phyloP scores from a whole-genome alignment of 2,888 invertebrate species.

The Cosmorhoe ocellata region DNA sequence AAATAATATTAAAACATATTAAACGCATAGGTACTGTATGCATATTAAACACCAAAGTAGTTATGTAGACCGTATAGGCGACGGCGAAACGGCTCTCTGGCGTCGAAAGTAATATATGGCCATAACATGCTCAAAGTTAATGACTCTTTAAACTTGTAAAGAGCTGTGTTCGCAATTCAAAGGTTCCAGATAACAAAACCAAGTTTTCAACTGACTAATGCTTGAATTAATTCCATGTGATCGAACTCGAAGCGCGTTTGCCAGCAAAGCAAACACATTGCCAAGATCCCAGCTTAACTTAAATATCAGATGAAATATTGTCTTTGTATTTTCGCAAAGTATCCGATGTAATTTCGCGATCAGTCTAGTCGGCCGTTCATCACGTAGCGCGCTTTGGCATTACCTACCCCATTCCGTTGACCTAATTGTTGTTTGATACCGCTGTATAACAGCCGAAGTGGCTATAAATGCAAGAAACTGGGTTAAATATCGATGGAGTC shows the following conservation, averaged over 20 bases:
- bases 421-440: conserved; percentile 75
- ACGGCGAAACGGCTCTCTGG: too few relatives aligned
- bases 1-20: too few relatives aligned
- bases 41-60: too few relatives aligned
- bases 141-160: too few relatives aligned
- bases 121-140: too few relatives aligned
- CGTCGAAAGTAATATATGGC: too few relatives aligned
- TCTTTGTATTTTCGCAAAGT: conserved; percentile 31
- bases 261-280: conserved; percentile 35
- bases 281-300: conserved; percentile 36
- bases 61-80: too few relatives aligned
- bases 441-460: conserved; percentile 65
- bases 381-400: conserved; percentile 54
- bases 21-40: too few relatives aligned
- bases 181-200: conserved; percentile 15
- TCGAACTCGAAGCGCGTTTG: conserved; percentile 28
- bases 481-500: conserved; percentile 77
- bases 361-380: conserved; percentile 51
- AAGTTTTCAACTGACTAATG: conserved; percentile 18
- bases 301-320: conserved; percentile 33
- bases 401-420: conserved; percentile 69
- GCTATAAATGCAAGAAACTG: conserved; percentile 75
- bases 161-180: too few relatives aligned
- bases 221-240: conserved; percentile 18
- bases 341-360: conserved; percentile 46